A percentile compares a stretch with the other conserved stretches of the same genome.
These are phyloP conservation scores for Leucoraja erinaceus DNA, from an alignment of 2,113 vertebrate genomes.

Conservation along the genomic window DNA sequence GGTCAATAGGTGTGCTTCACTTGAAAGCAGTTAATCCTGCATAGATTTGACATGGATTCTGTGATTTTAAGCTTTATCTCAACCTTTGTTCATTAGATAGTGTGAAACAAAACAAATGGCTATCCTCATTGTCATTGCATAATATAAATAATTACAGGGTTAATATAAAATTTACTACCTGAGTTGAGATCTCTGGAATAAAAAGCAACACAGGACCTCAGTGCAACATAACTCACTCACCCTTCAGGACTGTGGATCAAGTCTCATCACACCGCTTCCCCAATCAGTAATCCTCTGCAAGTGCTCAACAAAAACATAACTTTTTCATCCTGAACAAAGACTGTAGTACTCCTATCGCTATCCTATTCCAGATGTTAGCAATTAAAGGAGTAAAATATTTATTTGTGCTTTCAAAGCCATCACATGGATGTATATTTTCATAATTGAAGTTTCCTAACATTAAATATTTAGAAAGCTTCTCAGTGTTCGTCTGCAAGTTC, in stretches of 20 bases:
- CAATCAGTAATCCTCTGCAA: slow-evolving; percentile 8
- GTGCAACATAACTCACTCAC: slow-evolving; percentile 12
- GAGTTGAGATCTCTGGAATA: background rate
- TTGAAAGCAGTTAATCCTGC: background rate
- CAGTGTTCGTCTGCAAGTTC: background rate
- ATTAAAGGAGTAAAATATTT: background rate
- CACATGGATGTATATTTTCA: background rate
- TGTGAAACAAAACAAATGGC: too few species aligned
- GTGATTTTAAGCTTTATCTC: background rate
- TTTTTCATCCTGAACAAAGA: slow-evolving; percentile 14
- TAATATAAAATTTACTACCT: background rate
- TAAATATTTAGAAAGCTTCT: background rate
- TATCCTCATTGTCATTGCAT: background rate
- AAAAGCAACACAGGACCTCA: background rate
- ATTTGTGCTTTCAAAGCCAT: background rate
- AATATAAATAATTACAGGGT: background rate
- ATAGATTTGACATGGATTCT: background rate
- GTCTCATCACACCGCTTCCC: slow-evolving; percentile 16
- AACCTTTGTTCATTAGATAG: background rate
- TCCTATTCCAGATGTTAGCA: background rate
- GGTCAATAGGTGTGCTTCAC: background rate
- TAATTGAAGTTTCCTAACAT: background rate
- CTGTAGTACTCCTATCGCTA: background rate
- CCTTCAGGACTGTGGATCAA: slow-evolving; percentile 14
- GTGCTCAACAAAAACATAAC: slow-evolving; percentile 18